A percentile compares a stretch with the other conserved stretches of the same genome.
phyloP scores from a whole-genome alignment of 2,888 invertebrate genomes.

The Lycia hirtaria region DNA sequence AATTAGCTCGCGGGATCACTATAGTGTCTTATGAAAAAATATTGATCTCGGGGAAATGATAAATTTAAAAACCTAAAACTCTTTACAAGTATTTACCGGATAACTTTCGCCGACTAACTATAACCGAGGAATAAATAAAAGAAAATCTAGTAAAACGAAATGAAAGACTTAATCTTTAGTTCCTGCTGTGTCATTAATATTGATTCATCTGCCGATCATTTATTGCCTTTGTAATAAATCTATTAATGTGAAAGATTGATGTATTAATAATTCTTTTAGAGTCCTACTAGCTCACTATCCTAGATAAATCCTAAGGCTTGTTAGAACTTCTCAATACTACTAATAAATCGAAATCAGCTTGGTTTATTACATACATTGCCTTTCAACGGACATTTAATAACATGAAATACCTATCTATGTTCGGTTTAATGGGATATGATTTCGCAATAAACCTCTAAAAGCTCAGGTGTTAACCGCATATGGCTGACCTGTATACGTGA shows the following conservation, averaged over 20 bases:
- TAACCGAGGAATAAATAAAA: too few relatives aligned
- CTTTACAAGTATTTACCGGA: too few relatives aligned
- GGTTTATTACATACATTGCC: conserved; percentile 13
- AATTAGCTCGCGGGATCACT: too few relatives aligned
- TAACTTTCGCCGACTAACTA: too few relatives aligned
- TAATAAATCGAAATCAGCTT: background rate
- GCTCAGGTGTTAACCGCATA: conserved; percentile 42
- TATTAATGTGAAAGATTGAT: too few relatives aligned
- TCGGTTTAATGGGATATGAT: conserved; percentile 30
- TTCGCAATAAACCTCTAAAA: conserved; percentile 38
- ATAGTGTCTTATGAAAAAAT: too few relatives aligned
- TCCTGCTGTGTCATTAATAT: too few relatives aligned
- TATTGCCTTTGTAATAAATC: background rate
- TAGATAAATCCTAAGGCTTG: background rate
- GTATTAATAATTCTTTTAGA: background rate
- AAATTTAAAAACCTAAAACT: too few relatives aligned
- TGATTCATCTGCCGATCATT: background rate
- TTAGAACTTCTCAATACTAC: background rate
- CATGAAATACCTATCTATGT: conserved; percentile 29
- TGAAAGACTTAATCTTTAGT: too few relatives aligned
- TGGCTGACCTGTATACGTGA: conserved; percentile 36
- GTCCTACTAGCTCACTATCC: background rate
- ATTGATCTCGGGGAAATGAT: too few relatives aligned
- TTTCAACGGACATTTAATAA: conserved; percentile 20
- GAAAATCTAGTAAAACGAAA: too few relatives aligned